Conservation (phyloP, 1,140 invertebrate species). For the Rhyzopertha dominica region DNA sequence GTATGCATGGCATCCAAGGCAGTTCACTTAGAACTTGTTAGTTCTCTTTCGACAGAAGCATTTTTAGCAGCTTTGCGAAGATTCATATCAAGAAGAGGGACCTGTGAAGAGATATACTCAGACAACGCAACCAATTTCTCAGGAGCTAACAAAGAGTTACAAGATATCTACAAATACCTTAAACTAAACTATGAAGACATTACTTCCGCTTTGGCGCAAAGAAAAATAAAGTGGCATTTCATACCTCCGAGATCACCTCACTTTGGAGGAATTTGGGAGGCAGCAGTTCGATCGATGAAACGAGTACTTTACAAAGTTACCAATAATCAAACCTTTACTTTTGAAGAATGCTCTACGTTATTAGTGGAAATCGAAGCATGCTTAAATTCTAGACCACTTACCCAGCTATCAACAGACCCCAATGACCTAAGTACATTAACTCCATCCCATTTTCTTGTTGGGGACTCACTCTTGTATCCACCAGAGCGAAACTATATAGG, state of each 20-base stretch:
- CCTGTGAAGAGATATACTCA: conserved; percentile 29
- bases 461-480: conserved; percentile 19
- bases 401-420: conserved; percentile 1
- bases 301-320: too few relatives aligned
- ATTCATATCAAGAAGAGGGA: conserved; percentile 37
- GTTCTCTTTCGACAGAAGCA: conserved; percentile 34
- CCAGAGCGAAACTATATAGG: conserved; percentile 17
- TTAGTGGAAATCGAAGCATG: conserved; percentile 26
- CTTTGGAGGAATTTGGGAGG: conserved; percentile 38
- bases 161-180: background rate
- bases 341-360: too few relatives aligned
- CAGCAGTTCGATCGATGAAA: too few relatives aligned
- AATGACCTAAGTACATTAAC: conserved; percentile 1
- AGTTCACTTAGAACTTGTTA: conserved; percentile 46
- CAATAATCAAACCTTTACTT: too few relatives aligned
- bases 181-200: conserved; percentile 10
- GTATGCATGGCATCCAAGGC: conserved; percentile 44
- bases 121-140: conserved; percentile 37
- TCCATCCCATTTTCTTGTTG: conserved; percentile 14
- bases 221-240: conserved; percentile 20
- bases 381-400: conserved; percentile 27
- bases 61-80: conserved; percentile 36
- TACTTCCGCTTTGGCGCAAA: conserved; percentile 11
- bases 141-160: background rate
- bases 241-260: conserved; percentile 15